These are phyloP conservation scores for Emydocephalus ijimae DNA, from an alignment of 2,113 vertebrate species.

Conservation along the genomic window DNA sequence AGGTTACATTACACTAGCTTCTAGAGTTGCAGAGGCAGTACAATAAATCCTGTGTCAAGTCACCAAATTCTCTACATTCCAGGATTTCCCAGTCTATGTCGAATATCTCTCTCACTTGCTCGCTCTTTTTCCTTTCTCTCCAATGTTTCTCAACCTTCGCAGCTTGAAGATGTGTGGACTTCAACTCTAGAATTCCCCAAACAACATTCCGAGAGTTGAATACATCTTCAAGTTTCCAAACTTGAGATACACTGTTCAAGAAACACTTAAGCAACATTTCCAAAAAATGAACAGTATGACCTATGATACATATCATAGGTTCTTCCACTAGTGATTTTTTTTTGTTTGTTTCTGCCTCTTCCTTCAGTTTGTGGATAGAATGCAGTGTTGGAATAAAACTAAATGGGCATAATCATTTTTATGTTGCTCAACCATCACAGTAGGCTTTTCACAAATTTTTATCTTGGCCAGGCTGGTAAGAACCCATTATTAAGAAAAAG, in stretches of 20 bases:
- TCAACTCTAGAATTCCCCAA: not conserved
- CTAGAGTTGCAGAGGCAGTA: conserved; percentile 46
- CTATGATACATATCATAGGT: rapidly evolving
- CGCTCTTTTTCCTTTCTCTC: no score
- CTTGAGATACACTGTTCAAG: conserved; percentile 22
- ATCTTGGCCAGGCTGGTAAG: not conserved
- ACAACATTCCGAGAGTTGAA: not conserved
- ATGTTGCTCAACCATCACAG: not conserved
- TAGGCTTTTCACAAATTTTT: not conserved
- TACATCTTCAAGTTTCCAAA: not conserved
- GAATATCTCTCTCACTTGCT: conserved; percentile 66
- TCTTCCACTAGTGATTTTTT: not conserved
- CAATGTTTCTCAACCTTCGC: not conserved
- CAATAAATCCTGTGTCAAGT: conserved; percentile 74
- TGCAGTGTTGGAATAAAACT: not conserved
- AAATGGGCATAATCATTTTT: not conserved
- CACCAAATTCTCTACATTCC: conserved; percentile 86
- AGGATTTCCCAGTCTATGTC: conserved; percentile 71
- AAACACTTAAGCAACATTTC: conserved; percentile 52
- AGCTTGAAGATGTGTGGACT: not conserved
- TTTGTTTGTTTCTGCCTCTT: not conserved
- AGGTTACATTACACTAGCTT: conserved; percentile 52
- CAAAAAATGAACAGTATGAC: conserved; percentile 34
- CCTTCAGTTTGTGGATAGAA: not conserved
- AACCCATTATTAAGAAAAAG: not conserved